Base-by-base conservation (phyloP, 2,113 vertebrate genomes). In the Loxodonta africana region DNA sequence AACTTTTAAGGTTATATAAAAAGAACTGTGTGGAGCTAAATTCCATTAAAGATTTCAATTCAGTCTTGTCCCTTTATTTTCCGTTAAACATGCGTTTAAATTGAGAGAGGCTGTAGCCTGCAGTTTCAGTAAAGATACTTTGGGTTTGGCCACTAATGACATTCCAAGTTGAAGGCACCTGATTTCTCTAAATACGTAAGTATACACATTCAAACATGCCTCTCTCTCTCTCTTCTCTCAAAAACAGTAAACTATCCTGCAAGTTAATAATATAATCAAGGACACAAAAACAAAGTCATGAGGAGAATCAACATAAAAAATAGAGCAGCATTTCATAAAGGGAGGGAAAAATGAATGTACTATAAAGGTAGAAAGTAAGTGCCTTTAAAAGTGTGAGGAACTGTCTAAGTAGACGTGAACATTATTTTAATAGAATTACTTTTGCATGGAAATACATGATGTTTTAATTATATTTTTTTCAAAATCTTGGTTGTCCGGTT, bases 241-340 rank as follows among this genome's bases (percentile, higher is more conserved):
- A 14, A 95, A 94, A 85, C 2, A n/a, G 67, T 82, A 86, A 69
- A 73, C 41, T 82, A 81, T 44, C n/a, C 21, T 48, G 5, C 8
- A 94, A 62, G 86, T 91, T 85, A 93, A 92, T 74, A 86, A 95
- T 92, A 71, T 65, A 57, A 62, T 86, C 71, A 91, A 96, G 48
- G 17, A 81, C n/a, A 86, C 4, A 88, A 25, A 80, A 78, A 76
- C 69, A 74, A 94, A 85, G 4, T 85, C 88, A 12, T 41, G 28
- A 21, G 23, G 44, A 94, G 12, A 88, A 83, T 51, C 44, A 81
- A 46, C 73, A 92, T 10, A 85, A 93, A 67, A 30, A 90, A 57
- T 77, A 18, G 18, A 87, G 0, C 17, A 95, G 9, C 6, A 48
- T 90, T 96, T 96, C 44, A 83, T 90, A 69, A 82, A 93, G 71